A percentile compares a stretch with the other conserved stretches of the same genome.
These are phyloP conservation scores for Phyllotis vaccarum DNA, from an alignment of 2,797 vertebrate genomes.

Conservation along the genomic window DNA sequence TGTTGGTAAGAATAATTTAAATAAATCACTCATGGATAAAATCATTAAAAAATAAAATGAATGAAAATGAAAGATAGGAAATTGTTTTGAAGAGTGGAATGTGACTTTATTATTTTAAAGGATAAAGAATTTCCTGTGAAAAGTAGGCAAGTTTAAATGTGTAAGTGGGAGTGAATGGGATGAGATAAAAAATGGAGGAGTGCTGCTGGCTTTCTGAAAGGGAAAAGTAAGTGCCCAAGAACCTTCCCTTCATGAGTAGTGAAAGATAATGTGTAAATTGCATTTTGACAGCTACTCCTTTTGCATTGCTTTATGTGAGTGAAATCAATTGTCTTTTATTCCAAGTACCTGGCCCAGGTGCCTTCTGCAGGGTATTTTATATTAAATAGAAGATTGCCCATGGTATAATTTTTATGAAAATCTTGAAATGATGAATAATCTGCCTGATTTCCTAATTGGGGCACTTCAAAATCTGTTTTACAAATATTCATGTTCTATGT, in stretches of 20 bases:
- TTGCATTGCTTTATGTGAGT: constrained; percentile 20
- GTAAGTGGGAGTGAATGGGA: background rate
- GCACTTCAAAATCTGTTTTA: constrained; percentile 77
- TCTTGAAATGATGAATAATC: constrained; percentile 68
- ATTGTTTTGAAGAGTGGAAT: background rate
- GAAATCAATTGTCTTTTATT: constrained; percentile 24
- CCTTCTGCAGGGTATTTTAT: constrained; percentile 28
- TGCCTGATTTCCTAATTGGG: constrained; percentile 68
- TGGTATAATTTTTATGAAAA: constrained; percentile 68
- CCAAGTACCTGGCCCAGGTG: background rate
- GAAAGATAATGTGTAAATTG: background rate
- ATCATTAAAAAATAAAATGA: background rate
- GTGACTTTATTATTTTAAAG: constrained; percentile 45
- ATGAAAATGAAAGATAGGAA: background rate
- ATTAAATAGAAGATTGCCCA: constrained; percentile 51
- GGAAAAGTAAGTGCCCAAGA: background rate
- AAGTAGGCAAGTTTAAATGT: background rate
- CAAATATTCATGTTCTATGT: constrained; percentile 61
- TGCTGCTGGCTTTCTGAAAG: constrained; percentile 34
- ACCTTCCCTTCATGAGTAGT: background rate
- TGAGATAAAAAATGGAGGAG: background rate
- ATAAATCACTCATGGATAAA: background rate
- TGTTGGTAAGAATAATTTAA: background rate
- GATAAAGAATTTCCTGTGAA: background rate
- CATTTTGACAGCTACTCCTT: constrained; percentile 28